Evolutionary conservation across 2,888 invertebrate genomes (phyloP).

Genomic region (Pammene fasciana): DNA sequence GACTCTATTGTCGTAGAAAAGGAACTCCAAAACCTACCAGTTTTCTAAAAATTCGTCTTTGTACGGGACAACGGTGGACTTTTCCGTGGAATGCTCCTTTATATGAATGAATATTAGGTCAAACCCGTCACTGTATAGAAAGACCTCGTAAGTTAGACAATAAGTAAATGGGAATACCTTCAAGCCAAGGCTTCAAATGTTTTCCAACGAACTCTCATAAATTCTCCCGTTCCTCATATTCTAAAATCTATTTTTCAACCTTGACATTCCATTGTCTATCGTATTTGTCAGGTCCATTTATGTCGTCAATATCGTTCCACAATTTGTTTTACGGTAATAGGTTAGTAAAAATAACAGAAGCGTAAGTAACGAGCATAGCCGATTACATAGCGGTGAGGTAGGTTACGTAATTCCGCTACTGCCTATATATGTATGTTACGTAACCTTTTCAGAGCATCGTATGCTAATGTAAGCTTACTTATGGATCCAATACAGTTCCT

Average conservation of each 20-base stretch:
- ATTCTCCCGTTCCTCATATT: conserved; percentile 17
- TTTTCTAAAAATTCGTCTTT: too few species aligned
- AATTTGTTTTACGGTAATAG: conserved; percentile 37
- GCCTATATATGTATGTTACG: conserved; percentile 22
- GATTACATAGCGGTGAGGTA: conserved; percentile 46
- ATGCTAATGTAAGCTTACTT: conserved; percentile 36
- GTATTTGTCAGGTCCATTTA: conserved; percentile 20
- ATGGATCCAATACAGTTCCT: conserved; percentile 28
- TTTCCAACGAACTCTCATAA: conserved; percentile 25
- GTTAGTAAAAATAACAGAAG: conserved; percentile 36
- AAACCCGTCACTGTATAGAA: conserved; percentile 11
- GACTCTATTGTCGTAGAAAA: too few species aligned
- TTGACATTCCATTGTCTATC: conserved; percentile 32
- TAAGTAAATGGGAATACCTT: conserved; percentile 14
- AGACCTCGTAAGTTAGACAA: conserved; percentile 17
- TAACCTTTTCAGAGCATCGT: conserved; percentile 35
- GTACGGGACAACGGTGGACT: too few species aligned
- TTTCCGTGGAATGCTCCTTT: too few species aligned
- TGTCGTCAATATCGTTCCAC: conserved; percentile 18
- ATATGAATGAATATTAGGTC: neutral
- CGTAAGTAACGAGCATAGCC: conserved; percentile 20
- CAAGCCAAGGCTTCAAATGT: conserved; percentile 12
- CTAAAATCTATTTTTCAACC: conserved; percentile 26
- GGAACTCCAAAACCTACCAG: too few species aligned
- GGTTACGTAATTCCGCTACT: conserved; percentile 46